These are phyloP conservation scores for Frieseomelitta varia DNA, from an alignment of 1,140 invertebrate species.

Conservation along the genomic window DNA sequence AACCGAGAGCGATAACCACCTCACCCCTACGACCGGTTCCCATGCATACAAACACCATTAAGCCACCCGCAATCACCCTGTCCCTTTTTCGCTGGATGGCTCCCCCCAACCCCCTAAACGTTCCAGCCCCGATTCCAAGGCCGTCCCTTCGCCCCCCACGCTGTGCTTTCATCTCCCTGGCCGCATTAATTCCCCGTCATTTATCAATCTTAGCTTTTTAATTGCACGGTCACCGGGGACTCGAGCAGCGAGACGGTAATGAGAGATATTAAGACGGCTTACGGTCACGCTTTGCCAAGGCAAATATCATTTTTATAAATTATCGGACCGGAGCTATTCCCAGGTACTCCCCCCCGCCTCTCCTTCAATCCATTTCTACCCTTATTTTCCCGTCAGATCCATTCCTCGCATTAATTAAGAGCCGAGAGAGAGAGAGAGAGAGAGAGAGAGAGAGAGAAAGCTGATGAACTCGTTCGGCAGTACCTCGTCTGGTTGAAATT, in stretches of 20 bases:
- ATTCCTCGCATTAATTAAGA: conserved; percentile 37
- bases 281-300: conserved; percentile 47
- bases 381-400: conserved; percentile 13
- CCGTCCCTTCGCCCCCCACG: conserved; percentile 48
- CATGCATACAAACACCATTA: conserved; percentile 79
- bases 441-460: too few relatives aligned
- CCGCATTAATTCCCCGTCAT: conserved; percentile 79
- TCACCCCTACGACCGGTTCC: conserved; percentile 64
- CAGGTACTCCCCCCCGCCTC: not conserved
- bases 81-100: conserved; percentile 52
- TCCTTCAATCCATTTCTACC: not conserved
- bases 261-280: conserved; percentile 71
- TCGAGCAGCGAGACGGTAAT: conserved; percentile 63
- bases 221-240: conserved; percentile 73
- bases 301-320: conserved; percentile 68
- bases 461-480: not conserved
- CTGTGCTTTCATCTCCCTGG: conserved; percentile 49
- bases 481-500: not conserved
- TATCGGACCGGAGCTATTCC: conserved; percentile 18
- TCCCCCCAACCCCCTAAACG: conserved; percentile 43
- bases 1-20: conserved; percentile 63
- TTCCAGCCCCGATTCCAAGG: conserved; percentile 51
- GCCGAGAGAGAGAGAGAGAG: too few relatives aligned
- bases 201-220: conserved; percentile 82
- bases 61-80: conserved; percentile 74